Base-by-base conservation (phyloP, 2,113 vertebrate genomes). In the Hepsetus odoe region DNA sequence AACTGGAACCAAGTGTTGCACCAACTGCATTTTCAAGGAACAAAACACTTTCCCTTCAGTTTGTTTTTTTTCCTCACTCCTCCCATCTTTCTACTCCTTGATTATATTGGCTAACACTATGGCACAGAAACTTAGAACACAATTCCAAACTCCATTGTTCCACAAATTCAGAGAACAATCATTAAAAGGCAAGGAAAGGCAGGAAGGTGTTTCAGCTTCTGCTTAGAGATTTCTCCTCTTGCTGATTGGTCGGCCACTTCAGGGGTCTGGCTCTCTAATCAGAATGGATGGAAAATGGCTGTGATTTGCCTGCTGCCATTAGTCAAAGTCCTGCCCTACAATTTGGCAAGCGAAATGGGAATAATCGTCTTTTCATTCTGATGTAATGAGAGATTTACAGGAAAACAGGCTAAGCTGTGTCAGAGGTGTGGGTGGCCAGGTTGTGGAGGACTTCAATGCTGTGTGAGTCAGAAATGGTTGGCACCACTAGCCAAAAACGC, bases 311-410 rank as follows among this genome's bases (percentile, higher is more conserved):
- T n/a, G n/a, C 49, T 32, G 20, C 73, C 72, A 80, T 85, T 74
- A 53, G 72, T 81, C 83, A 84, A 83, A 75, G 67, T 79, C 65
- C 61, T 20, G 28, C 16, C 18, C 67, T 61, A 44, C 56, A 66
- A 61, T 77, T 77, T 73, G 76, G 83, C 85, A 84, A 72, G 74
- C 74, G 62, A 74, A 76, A 58, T 59, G 56, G 64, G 80, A 79
- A 84, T 80, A 80, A 84, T 79, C 65, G 69, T 65, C 68, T 80
- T 59, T 24, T n/a, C 72, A n/a, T 73, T 82, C 62, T 44, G 35
- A 44, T 74, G 20, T 79, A 79, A 83, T 58, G 59, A 73, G 46
- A 80, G 68, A 64, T 70, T 71, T 80, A 53, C 71, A 80, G 77
- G 58, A 24, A 62, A 28, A 58, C 40, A 66, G 72, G 51, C 38